Evolutionary conservation across 2,113 vertebrate species (phyloP).

Genomic region (Rana temporaria): DNA sequence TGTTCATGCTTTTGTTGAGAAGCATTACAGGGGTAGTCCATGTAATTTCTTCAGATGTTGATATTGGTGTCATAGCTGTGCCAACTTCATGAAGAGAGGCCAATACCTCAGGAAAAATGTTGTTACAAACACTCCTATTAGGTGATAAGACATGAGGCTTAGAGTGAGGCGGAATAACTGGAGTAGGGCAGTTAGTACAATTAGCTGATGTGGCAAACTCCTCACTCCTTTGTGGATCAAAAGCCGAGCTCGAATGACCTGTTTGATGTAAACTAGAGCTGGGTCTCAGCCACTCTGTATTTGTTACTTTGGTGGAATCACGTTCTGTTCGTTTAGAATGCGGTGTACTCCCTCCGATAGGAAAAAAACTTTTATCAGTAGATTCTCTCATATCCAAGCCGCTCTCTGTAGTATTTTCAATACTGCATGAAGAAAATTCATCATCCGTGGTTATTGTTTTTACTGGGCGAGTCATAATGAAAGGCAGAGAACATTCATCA

Average conservation of each 20-base stretch:
- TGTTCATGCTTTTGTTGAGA: slow-evolving; percentile 63
- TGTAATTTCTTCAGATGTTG: slow-evolving; percentile 47
- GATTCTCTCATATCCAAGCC: neutral
- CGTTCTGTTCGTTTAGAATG: neutral
- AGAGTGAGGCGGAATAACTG: neutral
- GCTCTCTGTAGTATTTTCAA: neutral
- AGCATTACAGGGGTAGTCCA: slow-evolving; percentile 64
- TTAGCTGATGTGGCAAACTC: neutral
- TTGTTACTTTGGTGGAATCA: neutral
- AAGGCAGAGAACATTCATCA: neutral
- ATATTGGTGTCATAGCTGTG: slow-evolving; percentile 21
- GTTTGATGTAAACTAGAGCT: neutral
- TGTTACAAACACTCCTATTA: neutral
- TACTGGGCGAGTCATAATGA: neutral
- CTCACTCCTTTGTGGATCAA: neutral
- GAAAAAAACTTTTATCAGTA: neutral
- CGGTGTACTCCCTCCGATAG: neutral
- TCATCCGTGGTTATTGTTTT: neutral
- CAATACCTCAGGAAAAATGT: neutral
- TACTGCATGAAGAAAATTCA: neutral
- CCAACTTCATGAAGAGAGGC: slow-evolving; percentile 8
- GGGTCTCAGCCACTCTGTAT: neutral
- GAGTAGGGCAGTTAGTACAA: neutral
- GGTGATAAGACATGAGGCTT: neutral
- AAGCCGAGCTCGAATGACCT: neutral